These are phyloP conservation scores for Crotalus adamanteus DNA, from an alignment of 2,797 vertebrate genomes.

Conservation along the genomic window DNA sequence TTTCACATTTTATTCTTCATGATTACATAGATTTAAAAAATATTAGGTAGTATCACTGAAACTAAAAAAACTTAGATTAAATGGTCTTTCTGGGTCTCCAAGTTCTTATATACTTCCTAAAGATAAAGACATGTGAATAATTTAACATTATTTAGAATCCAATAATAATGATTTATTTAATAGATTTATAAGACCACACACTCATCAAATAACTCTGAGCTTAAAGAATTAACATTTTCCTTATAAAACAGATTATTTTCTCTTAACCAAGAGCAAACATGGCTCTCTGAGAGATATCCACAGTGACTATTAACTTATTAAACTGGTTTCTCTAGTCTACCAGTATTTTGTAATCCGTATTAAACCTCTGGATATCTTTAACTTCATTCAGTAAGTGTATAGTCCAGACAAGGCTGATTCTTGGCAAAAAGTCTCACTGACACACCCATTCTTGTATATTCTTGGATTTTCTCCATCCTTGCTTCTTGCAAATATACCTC, in stretches of 20 bases:
- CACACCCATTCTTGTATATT: conserved; percentile 63
- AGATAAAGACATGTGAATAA: conserved; percentile 10
- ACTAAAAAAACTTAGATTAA: not conserved
- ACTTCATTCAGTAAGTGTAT: conserved; percentile 60
- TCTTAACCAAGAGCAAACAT: conserved; percentile 7
- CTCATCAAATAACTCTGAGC: not conserved
- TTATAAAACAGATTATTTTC: conserved; percentile 24
- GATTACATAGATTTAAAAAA: not conserved
- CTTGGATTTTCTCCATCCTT: conserved; percentile 15
- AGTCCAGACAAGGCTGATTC: conserved; percentile 39
- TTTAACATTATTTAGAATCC: not conserved
- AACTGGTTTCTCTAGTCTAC: conserved; percentile 28
- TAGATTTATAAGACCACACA: not conserved
- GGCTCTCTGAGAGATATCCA: conserved; percentile 29
- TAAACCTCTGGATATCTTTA: conserved; percentile 38
- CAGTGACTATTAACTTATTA: not conserved
- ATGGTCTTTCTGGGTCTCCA: not conserved
- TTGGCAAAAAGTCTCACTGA: conserved; percentile 42
- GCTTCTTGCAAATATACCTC: conserved; percentile 12
- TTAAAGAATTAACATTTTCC: conserved; percentile 26
- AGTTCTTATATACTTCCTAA: conserved; percentile 21
- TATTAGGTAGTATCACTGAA: not conserved
- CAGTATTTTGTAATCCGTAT: conserved; percentile 36
- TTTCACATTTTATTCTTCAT: not conserved
- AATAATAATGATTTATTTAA: not conserved